These are phyloP conservation scores for Brassicogethes aeneus DNA, from an alignment of 2,888 invertebrate genomes.

Conservation along the genomic window DNA sequence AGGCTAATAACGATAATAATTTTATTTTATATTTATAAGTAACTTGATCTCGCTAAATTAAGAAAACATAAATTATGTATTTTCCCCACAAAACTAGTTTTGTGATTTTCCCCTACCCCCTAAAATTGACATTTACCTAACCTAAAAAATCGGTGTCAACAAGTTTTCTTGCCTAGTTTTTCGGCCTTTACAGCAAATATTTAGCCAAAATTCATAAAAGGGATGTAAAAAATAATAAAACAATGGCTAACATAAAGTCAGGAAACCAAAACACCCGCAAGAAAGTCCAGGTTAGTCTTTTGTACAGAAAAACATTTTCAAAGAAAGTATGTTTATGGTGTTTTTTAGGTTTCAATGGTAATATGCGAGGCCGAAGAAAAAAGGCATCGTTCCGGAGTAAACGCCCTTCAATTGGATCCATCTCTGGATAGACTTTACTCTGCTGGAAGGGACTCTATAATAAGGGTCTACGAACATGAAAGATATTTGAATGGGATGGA, in stretches of 20 bases:
- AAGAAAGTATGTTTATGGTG: background rate
- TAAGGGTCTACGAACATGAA: slow-evolving; percentile 84
- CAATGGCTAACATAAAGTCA: slow-evolving; percentile 37
- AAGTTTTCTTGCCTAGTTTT: too few species aligned
- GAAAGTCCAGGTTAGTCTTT: slow-evolving; percentile 36
- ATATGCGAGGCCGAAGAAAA: slow-evolving; percentile 94
- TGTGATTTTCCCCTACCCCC: too few species aligned
- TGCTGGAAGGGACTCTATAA: slow-evolving; percentile 94
- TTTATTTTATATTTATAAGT: too few species aligned
- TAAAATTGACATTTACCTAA: too few species aligned
- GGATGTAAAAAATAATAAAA: background rate
- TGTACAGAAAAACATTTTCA: slow-evolving; percentile 2
- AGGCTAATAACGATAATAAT: too few species aligned
- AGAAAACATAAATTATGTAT: too few species aligned
- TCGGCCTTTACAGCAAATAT: too few species aligned
- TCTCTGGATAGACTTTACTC: slow-evolving; percentile 83
- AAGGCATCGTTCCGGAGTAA: slow-evolving; percentile 90
- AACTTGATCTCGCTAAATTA: too few species aligned
- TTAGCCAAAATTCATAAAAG: background rate
- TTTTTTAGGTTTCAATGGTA: slow-evolving; percentile 79
- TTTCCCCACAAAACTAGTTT: too few species aligned
- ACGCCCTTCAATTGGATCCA: slow-evolving; percentile 90
- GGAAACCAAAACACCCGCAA: slow-evolving; percentile 38
- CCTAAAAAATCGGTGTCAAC: too few species aligned
- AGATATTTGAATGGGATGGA: slow-evolving; percentile 95